These are phyloP conservation scores for Otolemur garnettii DNA, from an alignment of 2,113 vertebrate species.

Conservation along the genomic window DNA sequence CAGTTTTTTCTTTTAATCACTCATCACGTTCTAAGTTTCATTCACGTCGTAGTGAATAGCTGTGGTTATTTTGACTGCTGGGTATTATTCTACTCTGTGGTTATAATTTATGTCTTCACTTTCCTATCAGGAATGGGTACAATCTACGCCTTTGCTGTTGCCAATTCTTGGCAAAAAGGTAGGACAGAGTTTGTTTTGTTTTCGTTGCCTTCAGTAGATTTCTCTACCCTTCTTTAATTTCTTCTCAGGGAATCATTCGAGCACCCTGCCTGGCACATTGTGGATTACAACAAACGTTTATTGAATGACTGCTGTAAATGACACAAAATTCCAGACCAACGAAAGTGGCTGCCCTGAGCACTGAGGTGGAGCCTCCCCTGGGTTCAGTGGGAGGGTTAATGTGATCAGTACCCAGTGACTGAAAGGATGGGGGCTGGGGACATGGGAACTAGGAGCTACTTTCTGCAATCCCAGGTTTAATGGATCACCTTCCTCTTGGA, in stretches of 20 bases:
- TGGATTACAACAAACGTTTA: neutral
- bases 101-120: neutral
- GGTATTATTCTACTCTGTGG: neutral
- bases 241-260: neutral
- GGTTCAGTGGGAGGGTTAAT: neutral
- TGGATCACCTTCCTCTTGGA: neutral
- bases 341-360: neutral
- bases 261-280: neutral
- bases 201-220: neutral
- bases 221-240: neutral
- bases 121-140: neutral
- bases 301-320: neutral
- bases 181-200: neutral
- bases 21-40: neutral
- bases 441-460: neutral
- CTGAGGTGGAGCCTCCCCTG: neutral
- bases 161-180: neutral
- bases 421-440: neutral
- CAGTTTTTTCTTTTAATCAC: neutral
- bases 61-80: neutral
- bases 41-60: neutral
- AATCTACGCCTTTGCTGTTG: neutral
- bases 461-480: neutral
- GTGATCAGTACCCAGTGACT: neutral
- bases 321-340: neutral